Percentiles rank a stretch among this genome's conserved stretches.
These are phyloP conservation scores for Odontesthes bonariensis DNA, from an alignment of 2,113 vertebrate species.

Conservation along the genomic window DNA sequence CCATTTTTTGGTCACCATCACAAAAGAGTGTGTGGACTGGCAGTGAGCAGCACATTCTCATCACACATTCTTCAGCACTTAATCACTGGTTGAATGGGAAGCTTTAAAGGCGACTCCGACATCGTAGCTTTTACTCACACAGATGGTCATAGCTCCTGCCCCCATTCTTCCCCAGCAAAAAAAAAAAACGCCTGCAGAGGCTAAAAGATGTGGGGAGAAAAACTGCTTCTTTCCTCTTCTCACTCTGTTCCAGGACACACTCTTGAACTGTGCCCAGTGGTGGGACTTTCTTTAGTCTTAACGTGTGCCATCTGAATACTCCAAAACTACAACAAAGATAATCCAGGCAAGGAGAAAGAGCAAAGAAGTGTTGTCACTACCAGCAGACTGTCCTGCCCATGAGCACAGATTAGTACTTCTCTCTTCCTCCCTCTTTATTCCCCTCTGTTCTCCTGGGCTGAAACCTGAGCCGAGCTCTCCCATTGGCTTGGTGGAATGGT, in stretches of 20 bases:
- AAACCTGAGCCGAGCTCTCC: slow-evolving; percentile 81
- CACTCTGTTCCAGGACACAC: slow-evolving; percentile 52
- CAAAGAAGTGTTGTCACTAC: slow-evolving; percentile 31
- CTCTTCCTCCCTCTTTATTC: slow-evolving; percentile 60
- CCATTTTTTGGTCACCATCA: slow-evolving; percentile 26
- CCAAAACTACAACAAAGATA: slow-evolving; percentile 22
- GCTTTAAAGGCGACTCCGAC: slow-evolving; percentile 22
- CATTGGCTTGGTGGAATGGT: slow-evolving; percentile 71
- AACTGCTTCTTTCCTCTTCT: slow-evolving; percentile 52
- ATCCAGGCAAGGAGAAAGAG: slow-evolving; percentile 13
- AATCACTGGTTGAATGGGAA: slow-evolving; percentile 46
- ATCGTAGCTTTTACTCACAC: slow-evolving; percentile 87
- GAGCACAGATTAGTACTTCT: slow-evolving; percentile 62
- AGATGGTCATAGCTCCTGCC: slow-evolving; percentile 90
- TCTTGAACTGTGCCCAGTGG: slow-evolving; percentile 44
- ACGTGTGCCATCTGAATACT: slow-evolving; percentile 38
- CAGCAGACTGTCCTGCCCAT: slow-evolving; percentile 51
- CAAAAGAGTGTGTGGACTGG: slow-evolving; percentile 11
- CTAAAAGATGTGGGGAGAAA: slow-evolving; percentile 63
- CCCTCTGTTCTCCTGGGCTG: slow-evolving; percentile 71
- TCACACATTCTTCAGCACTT: slow-evolving; percentile 37
- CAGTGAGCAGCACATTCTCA: background rate
- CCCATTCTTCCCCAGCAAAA: slow-evolving; percentile 84
- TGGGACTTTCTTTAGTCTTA: slow-evolving; percentile 16
- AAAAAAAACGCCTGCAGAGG: slow-evolving; percentile 52